Conservation (phyloP, 2,888 invertebrate species). For the Argyresthia goedartella region DNA sequence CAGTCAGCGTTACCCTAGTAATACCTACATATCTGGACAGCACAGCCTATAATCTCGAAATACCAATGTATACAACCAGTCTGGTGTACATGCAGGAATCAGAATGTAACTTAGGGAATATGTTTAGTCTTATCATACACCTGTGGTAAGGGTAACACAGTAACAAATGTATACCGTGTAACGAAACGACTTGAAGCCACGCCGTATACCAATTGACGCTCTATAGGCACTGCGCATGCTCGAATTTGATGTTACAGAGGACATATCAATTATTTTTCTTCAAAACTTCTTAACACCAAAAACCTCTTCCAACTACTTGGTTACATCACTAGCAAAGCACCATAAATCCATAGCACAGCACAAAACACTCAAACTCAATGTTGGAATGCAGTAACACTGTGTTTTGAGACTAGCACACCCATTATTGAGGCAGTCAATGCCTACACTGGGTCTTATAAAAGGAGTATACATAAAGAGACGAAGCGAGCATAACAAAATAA, state of each 20-base stretch:
- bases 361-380: background rate
- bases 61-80: too few relatives aligned
- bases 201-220: slow-evolving; percentile 57
- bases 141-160: too few relatives aligned
- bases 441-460: slow-evolving; percentile 56
- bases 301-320: background rate
- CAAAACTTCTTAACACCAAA: slow-evolving; percentile 7
- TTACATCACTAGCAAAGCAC: slow-evolving; percentile 28
- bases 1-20: too few relatives aligned
- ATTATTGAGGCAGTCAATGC: slow-evolving; percentile 48
- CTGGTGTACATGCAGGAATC: too few relatives aligned
- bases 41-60: too few relatives aligned
- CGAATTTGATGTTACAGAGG: slow-evolving; percentile 58
- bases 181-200: slow-evolving; percentile 63
- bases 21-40: too few relatives aligned
- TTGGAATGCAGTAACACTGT: slow-evolving; percentile 18
- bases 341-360: slow-evolving; percentile 10
- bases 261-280: slow-evolving; percentile 30
- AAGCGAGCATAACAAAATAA: slow-evolving; percentile 67
- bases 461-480: slow-evolving; percentile 41
- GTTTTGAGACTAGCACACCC: slow-evolving; percentile 37
- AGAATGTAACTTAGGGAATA: too few relatives aligned
- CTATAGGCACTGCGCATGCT: slow-evolving; percentile 62
- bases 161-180: slow-evolving; percentile 47
- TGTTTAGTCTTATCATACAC: too few relatives aligned